Base-by-base conservation (phyloP, 2,888 invertebrate genomes). In the Pseudeuparius sepicola region DNA sequence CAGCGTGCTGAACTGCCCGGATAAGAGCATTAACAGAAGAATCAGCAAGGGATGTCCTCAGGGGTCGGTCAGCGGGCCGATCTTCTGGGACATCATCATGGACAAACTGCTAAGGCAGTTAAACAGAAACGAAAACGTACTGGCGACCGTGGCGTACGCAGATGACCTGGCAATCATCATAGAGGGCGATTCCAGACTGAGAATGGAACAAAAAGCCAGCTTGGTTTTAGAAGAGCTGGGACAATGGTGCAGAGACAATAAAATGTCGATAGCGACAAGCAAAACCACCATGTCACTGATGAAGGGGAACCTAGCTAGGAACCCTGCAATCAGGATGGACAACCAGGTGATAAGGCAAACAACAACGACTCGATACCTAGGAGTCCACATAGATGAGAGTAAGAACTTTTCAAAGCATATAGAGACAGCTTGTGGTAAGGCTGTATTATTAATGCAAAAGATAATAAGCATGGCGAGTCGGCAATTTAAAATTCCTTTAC, bases 1-100 rank as follows among this genome's bases (percentile, higher is more conserved):
- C 20, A 28, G 26, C 26, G 27, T 4, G n/a, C 27, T 32, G 13
- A 32, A 17, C 25, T n/a, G 25, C 13, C 25, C 33, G 11, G 25
- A 7, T 6, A 17, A 17, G n/a, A 24, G 11, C 12, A 32, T 10
- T 10, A 24, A 24, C 3, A 24, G 14, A 16, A 10, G 20, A 11
- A n/a, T 34, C 1, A 26, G 12, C 3, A 33, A 25, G 11, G 33
- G 24, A 3, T 33, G 33, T 27, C n/a, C 10, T 9, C 4, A n/a
- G n/a, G n/a, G n/a, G n/a, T n/a, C n/a, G n/a, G n/a, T n/a, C n/a
- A n/a, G n/a, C n/a, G n/a, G n/a, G n/a, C n/a, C n/a, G n/a, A n/a
- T n/a, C n/a, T n/a, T n/a, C n/a, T n/a, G n/a, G n/a, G n/a, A n/a
- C n/a, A n/a, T n/a, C n/a, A n/a, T n/a, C n/a, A n/a, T n/a, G n/a